Conservation (phyloP, 2,888 invertebrate genomes). For the Barypeithes pellucidus region DNA sequence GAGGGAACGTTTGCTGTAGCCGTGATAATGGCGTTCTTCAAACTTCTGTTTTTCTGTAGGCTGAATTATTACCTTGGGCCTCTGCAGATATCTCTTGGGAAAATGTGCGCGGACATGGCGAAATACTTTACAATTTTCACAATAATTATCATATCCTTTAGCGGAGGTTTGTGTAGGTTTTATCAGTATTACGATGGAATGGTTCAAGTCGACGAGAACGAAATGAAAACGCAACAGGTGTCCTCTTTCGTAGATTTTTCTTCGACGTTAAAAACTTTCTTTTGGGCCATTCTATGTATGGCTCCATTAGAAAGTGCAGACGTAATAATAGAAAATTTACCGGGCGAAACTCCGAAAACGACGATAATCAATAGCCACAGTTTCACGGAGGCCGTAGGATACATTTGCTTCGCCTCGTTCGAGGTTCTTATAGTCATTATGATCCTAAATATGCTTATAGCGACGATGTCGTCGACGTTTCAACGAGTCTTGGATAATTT, state of each 20-base stretch:
- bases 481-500: constrained; percentile 80
- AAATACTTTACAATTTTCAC: constrained; percentile 77
- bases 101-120: constrained; percentile 79
- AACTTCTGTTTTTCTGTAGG: constrained; percentile 77
- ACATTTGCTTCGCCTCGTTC: constrained; percentile 79
- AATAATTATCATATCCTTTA: constrained; percentile 76
- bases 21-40: constrained; percentile 79
- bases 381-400: constrained; percentile 80
- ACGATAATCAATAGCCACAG: constrained; percentile 74
- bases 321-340: constrained; percentile 77
- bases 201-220: constrained; percentile 70
- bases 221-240: constrained; percentile 75
- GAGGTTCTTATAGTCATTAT: constrained; percentile 82
- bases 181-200: constrained; percentile 79
- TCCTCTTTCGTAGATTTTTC: constrained; percentile 76
- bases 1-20: constrained; percentile 80
- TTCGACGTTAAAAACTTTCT: constrained; percentile 77
- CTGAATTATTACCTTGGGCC: constrained; percentile 79
- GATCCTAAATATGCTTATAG: constrained; percentile 84
- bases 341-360: constrained; percentile 70
- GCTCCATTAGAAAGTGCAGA: constrained; percentile 78
- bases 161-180: constrained; percentile 75
- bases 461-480: constrained; percentile 86
- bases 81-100: constrained; percentile 78
- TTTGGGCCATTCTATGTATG: constrained; percentile 83